These are phyloP conservation scores for Andrena hattorfiana DNA, from an alignment of 2,888 invertebrate species.

Conservation along the genomic window DNA sequence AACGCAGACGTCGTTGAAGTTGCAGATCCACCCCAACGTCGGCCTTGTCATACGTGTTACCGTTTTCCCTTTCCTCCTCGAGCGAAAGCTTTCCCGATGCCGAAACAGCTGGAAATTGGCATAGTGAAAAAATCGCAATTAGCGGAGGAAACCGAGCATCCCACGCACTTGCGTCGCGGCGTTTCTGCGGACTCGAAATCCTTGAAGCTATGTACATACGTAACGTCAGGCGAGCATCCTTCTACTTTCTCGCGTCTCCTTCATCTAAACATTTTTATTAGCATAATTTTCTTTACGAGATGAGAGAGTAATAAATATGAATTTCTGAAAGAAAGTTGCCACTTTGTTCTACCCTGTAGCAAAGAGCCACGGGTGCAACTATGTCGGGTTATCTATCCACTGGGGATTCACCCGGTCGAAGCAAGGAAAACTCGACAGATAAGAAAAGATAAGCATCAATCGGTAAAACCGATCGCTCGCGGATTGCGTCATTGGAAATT, in stretches of 20 bases:
- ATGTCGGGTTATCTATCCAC: no score
- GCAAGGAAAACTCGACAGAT: no score
- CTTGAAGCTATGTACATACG: constrained; percentile 18
- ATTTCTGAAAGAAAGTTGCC: no score
- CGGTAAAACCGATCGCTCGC: no score
- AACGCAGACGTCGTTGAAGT: constrained; percentile 19
- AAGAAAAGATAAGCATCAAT: no score
- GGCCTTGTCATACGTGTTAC: neutral
- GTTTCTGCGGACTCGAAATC: constrained; percentile 2
- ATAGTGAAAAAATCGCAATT: neutral
- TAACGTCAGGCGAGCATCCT: neutral
- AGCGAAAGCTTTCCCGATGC: neutral
- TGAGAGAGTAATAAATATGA: no score
- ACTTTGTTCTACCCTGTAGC: no score
- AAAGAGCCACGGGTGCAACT: no score
- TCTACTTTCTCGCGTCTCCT: constrained; percentile 17
- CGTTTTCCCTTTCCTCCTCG: neutral
- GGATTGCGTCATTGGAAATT: no score
- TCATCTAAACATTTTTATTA: neutral
- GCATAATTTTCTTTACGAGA: no score
- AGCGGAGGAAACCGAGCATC: neutral
- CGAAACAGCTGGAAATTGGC: no score
- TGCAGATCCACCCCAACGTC: neutral
- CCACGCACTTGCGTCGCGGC: neutral
- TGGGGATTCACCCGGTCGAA: no score